Conservation (phyloP, 2,113 vertebrate genomes). For the Rhombomys opimus region DNA sequence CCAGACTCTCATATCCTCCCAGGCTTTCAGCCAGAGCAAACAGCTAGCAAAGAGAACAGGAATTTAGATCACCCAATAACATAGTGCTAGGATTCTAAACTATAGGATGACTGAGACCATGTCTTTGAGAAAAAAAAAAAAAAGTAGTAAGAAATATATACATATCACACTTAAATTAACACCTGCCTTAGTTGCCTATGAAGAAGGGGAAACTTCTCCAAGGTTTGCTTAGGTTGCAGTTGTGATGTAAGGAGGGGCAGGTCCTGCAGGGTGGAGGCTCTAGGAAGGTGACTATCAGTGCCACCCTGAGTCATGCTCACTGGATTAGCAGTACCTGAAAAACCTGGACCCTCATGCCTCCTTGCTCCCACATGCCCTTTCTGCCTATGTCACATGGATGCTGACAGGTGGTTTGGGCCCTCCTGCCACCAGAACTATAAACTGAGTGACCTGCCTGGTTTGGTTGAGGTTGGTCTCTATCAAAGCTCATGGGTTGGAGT, state of each 20-base stretch:
- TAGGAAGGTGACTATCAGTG: not conserved
- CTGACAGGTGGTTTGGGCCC: not conserved
- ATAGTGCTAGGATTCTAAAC: not conserved
- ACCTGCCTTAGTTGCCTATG: not conserved
- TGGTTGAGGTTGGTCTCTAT: not conserved
- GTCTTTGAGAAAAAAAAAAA: not conserved
- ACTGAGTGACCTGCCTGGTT: not conserved
- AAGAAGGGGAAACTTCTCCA: not conserved
- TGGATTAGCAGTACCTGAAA: not conserved
- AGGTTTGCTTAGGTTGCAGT: not conserved
- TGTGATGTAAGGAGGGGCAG: not conserved
- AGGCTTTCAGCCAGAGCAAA: constrained; percentile 95
- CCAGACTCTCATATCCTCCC: constrained; percentile 96
- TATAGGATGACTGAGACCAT: not conserved
- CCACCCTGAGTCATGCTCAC: not conserved
- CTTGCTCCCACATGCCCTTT: not conserved
- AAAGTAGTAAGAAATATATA: not conserved
- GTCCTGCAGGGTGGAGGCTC: not conserved
- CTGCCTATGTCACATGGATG: not conserved
- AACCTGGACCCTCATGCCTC: not conserved
- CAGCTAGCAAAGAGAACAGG: constrained; percentile 84
- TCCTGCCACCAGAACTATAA: not conserved
- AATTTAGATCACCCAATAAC: not conserved
- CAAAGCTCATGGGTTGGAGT: not conserved
- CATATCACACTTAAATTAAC: constrained; percentile 10